Base-by-base conservation (phyloP, 2,888 invertebrate genomes). In the Phalera bucephala region DNA sequence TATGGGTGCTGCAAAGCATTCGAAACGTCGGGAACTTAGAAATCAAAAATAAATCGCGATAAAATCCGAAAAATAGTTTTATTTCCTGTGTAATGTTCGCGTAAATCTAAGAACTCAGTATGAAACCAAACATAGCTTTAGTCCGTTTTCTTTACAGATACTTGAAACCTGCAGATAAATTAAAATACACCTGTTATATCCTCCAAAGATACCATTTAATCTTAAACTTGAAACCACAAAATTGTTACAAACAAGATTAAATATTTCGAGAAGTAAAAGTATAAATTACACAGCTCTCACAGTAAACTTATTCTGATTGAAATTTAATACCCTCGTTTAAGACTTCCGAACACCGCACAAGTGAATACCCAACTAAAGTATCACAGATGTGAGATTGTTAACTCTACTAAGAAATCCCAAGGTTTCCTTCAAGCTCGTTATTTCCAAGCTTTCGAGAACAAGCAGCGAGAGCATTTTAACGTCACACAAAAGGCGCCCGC, bases 381-480 rank as follows among this genome's bases (percentile, higher is more conserved):
- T 53, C 44, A 37, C 45, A 56, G 48, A 52, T 46, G 49, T 43
- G 48, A 64, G 66, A 69, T 70, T 50, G 56, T 65, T 66, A 64
- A 63, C 61, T 64, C 51, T 64, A 64, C 61, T 47, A 36, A 60
- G 70, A 64, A 69, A 51, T 46, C 48, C 54, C 47, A 46, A 40
- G 43, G 53, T 58, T 57, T 57, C 47, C 57, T 54, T 46, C 26
- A 52, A 52, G 54, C 65, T 73, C 59, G 69, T 73, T 74, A 74
- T 64, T 67, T 67, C 44, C 27, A 61, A 58, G 54, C 54, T 45
- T 49, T 49, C 41, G 38, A 43, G 47, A 48, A 53, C 51, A 41
- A 22, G 20, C 36, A 39, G 40, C 54, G 41, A 49, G 51, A 48
- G 54, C 64, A 64, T 63, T 63, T 61, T 55, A 55, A 58, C 52